Base-by-base conservation (phyloP, 1,140 invertebrate genomes). In the Pseudomyrmex dendroicus region DNA sequence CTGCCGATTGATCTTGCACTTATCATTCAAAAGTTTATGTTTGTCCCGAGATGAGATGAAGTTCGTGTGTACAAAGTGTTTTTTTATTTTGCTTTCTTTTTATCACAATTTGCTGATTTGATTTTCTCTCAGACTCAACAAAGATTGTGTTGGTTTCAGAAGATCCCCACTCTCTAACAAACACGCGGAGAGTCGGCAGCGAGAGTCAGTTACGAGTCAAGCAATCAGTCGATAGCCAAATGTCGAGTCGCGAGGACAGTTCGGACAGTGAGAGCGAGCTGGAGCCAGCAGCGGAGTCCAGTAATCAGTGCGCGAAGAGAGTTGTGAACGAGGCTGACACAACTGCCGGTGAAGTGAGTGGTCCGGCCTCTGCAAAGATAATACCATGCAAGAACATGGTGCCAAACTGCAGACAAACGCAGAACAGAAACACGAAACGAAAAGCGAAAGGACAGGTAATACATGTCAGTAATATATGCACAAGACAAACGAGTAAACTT, bases 241-340 rank as follows among this genome's bases (percentile, higher is more conserved):
- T 94, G 92, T 92, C 92, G 89, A 93, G 89, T 89, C 88, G 90
- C 73, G 92, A 93, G 89, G 91, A 92, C 54, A 93, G 90, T 76
- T 93, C 91, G 57, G 82, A 76, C 63, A 89, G 86, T 78, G 90
- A 91, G 56, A 86, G 76, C 82, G 77, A 77, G n/a, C n/a, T n/a
- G n/a, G n/a, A n/a, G 59, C 17, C 68, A 61, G 68, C 44, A 44
- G 17, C 25, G 17, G 57, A 48, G 9, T 56, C 20, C 25, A 52
- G 35, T 35, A 20, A 59, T 68, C 54, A 12, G 56, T 22, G 13
- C 50, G 25, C 5, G 7, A 10, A 56, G 54, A 48, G 8, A 73
- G 48, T 57, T 10, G n/a, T n/a, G 25, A 72, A 61, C 54, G 63
- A 66, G 62, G 54, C 57, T 50, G 61, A 25, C 17, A 80, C 22